Evolutionary conservation across 2,113 vertebrate genomes (phyloP).

Genomic region (Lagopus leucura): DNA sequence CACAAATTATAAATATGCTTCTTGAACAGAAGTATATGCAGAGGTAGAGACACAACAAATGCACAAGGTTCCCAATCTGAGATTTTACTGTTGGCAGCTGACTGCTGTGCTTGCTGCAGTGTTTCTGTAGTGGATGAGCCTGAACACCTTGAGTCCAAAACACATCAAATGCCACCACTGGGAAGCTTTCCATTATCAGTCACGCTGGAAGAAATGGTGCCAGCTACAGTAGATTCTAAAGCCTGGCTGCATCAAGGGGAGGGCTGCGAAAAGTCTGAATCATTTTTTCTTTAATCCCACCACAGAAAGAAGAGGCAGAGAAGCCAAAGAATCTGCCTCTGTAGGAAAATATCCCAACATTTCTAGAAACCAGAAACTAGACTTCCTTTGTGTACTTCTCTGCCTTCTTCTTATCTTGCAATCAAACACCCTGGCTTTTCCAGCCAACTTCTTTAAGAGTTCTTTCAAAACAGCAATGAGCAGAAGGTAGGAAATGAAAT

Average conservation of each 20-base stretch:
- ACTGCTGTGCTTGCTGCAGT: not conserved
- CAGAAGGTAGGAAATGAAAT: not conserved
- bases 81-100: accelerated
- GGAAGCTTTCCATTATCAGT: not conserved
- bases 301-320: not conserved
- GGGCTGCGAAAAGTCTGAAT: not conserved
- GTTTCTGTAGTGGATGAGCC: not conserved
- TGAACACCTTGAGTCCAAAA: not conserved
- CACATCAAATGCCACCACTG: not conserved
- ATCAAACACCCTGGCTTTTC: not conserved
- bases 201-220: not conserved
- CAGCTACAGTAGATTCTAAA: not conserved
- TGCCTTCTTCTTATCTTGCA: not conserved
- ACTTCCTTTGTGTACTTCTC: not conserved
- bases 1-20: not conserved
- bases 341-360: not conserved
- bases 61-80: not conserved
- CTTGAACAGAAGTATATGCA: not conserved
- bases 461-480: not conserved
- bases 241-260: not conserved
- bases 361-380: not conserved
- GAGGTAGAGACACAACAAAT: not conserved
- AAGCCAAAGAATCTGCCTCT: not conserved
- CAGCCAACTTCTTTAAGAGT: not conserved
- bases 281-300: not conserved